Evolutionary conservation across 2,797 vertebrate species (phyloP).

Genomic region (Phalanger gymnotis): DNA sequence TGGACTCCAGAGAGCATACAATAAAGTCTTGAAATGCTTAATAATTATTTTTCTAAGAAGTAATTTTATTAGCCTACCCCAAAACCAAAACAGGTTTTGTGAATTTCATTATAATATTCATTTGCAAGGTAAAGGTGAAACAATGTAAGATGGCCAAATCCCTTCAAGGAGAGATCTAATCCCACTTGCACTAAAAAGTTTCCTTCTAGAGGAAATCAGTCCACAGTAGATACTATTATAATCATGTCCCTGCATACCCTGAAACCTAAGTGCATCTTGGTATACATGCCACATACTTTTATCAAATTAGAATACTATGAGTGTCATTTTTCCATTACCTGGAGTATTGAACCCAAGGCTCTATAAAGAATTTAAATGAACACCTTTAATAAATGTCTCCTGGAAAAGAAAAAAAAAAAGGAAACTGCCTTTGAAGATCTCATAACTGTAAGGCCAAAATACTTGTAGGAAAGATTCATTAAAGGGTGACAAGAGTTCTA

Average conservation of each 20-base stretch:
- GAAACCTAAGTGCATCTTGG: neutral
- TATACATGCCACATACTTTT: neutral
- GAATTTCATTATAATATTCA: neutral
- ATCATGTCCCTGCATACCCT: neutral
- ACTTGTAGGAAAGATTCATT: constrained; percentile 3
- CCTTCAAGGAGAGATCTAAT: neutral
- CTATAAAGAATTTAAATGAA: neutral
- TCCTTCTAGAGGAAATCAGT: neutral
- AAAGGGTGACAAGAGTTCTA: neutral
- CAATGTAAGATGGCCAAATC: neutral
- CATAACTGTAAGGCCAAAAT: neutral
- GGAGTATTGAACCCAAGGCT: neutral
- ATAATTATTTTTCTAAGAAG: neutral
- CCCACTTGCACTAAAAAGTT: neutral
- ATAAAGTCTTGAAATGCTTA: neutral
- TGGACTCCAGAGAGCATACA: neutral
- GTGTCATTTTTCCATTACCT: neutral
- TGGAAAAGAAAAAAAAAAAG: neutral
- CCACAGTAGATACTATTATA: neutral
- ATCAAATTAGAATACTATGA: neutral
- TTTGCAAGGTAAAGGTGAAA: neutral
- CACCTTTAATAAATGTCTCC: neutral
- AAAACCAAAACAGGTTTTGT: neutral
- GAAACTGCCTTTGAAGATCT: neutral
- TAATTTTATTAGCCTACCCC: neutral